Percentiles rank a stretch among this genome's conserved stretches.
phyloP scores from a whole-genome alignment of 2,888 invertebrate species.

The Parelbella ahira region DNA sequence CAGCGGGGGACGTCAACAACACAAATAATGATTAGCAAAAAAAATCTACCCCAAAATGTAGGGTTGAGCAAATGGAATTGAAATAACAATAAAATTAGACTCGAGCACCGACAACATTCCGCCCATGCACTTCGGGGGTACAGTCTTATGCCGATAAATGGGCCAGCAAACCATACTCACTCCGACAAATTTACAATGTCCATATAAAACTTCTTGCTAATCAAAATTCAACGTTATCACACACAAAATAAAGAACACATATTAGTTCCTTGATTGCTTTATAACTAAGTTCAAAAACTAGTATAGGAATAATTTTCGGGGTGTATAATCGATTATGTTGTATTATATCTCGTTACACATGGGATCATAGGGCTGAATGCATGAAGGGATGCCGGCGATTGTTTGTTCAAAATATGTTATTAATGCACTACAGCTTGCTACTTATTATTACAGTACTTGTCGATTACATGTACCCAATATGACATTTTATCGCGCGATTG shows the following conservation, averaged over 20 bases:
- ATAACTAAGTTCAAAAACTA: slow-evolving; percentile 34
- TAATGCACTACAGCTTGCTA: slow-evolving; percentile 11
- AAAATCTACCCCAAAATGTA: slow-evolving; percentile 36
- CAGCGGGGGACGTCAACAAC: slow-evolving; percentile 43
- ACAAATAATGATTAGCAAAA: slow-evolving; percentile 50
- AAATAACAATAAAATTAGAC: slow-evolving; percentile 64
- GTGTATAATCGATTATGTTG: slow-evolving; percentile 67
- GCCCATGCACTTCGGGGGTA: slow-evolving; percentile 54
- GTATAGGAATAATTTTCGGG: slow-evolving; percentile 52
- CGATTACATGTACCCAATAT: too few species aligned
- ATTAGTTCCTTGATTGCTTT: too few species aligned
- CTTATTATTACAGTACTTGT: slow-evolving; percentile 14
- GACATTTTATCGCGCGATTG: too few species aligned
- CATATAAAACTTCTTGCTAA: background rate
- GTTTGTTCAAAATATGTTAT: slow-evolving; percentile 36
- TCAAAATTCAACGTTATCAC: slow-evolving; percentile 30
- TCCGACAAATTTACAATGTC: background rate
- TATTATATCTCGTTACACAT: slow-evolving; percentile 60
- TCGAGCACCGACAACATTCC: slow-evolving; percentile 52
- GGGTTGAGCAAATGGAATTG: slow-evolving; percentile 50
- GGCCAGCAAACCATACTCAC: slow-evolving; percentile 48
- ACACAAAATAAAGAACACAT: slow-evolving; percentile 18
- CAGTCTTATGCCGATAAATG: slow-evolving; percentile 50
- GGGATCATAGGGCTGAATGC: slow-evolving; percentile 40
- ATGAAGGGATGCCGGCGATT: slow-evolving; percentile 39